Percentiles rank a stretch among this genome's conserved stretches.
Evolutionary conservation across 1,140 invertebrate genomes (phyloP).

Genomic region (Drosophila pseudoobscura): DNA sequence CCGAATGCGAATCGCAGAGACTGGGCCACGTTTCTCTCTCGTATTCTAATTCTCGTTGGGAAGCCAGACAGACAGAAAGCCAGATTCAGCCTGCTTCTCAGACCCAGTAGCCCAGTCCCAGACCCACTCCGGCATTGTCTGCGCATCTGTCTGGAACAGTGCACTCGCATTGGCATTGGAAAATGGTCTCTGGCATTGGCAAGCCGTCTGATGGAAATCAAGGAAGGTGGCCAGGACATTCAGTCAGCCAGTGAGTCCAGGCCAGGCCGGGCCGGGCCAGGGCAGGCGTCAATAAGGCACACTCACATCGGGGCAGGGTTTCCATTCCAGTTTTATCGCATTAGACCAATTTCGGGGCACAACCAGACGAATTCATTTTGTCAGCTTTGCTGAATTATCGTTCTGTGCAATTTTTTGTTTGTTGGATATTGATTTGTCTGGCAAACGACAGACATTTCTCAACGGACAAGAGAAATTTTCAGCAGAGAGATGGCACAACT

Average conservation of each 20-base stretch:
- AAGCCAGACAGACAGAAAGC: conserved; percentile 4
- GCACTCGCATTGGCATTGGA: conserved; percentile 64
- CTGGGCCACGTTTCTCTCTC: conserved; percentile 20
- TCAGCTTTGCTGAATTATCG: conserved; percentile 24
- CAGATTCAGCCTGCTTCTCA: conserved; percentile 21
- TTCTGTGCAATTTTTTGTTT: conserved; percentile 10
- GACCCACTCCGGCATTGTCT: conserved; percentile 31
- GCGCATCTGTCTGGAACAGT: conserved; percentile 69
- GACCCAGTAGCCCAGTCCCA: conserved; percentile 1
- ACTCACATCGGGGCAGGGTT: conserved; percentile 12
- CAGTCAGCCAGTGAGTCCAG: conserved; percentile 14
- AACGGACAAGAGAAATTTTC: background rate
- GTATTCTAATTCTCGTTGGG: conserved; percentile 51
- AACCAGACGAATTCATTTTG: conserved; percentile 46
- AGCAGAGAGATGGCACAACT: background rate
- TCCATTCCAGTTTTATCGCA: conserved; percentile 18
- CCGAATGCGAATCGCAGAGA: conserved; percentile 22
- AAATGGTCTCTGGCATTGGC: conserved; percentile 26
- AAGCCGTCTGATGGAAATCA: background rate
- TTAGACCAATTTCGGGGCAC: conserved; percentile 59
- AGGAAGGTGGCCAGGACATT: conserved; percentile 23
- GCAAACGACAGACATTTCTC: conserved; percentile 15
- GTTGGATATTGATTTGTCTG: conserved; percentile 45
- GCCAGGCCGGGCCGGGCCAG: conserved; percentile 13
- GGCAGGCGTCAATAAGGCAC: conserved; percentile 39